phyloP scores from a whole-genome alignment of 2,888 invertebrate genomes.

The Kuschelorhynchus macadamiae region DNA sequence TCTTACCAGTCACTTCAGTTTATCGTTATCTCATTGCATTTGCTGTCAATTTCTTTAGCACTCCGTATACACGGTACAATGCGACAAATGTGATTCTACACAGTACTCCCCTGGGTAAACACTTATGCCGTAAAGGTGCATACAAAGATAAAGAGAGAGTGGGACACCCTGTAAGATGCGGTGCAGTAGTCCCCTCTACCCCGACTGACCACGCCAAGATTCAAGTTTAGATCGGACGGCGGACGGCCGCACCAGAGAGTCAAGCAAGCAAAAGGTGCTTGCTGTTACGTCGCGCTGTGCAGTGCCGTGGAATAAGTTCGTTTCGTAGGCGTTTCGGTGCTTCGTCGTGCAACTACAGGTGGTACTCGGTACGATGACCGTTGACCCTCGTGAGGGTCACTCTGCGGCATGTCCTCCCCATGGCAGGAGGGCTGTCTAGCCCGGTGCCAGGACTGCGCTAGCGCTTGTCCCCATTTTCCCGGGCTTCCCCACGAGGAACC shows the following conservation, averaged over 20 bases:
- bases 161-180: conserved; percentile 49
- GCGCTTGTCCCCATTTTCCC: conserved; percentile 56
- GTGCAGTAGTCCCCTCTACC: conserved; percentile 51
- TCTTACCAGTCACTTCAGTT: too few species aligned
- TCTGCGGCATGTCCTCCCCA: conserved; percentile 64
- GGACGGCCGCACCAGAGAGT: conserved; percentile 41
- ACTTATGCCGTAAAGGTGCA: background rate
- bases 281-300: conserved; percentile 20
- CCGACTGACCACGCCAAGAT: conserved; percentile 56
- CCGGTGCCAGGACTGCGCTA: conserved; percentile 64
- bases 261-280: conserved; percentile 24
- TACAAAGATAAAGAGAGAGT: conserved; percentile 21
- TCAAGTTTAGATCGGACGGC: conserved; percentile 54
- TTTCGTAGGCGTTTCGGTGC: conserved; percentile 15
- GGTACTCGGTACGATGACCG: conserved; percentile 54
- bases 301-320: conserved; percentile 14
- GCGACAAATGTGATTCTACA: too few species aligned
- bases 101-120: background rate
- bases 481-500: conserved; percentile 53
- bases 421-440: conserved; percentile 65
- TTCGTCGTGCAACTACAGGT: conserved; percentile 40
- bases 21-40: too few species aligned
- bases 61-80: too few species aligned
- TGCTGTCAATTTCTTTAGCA: too few species aligned
- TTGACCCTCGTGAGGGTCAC: conserved; percentile 51